A percentile compares a stretch with the other conserved stretches of the same genome.
Evolutionary conservation across 2,888 invertebrate genomes (phyloP).

Genomic region (Himalopsyche tibetana): DNA sequence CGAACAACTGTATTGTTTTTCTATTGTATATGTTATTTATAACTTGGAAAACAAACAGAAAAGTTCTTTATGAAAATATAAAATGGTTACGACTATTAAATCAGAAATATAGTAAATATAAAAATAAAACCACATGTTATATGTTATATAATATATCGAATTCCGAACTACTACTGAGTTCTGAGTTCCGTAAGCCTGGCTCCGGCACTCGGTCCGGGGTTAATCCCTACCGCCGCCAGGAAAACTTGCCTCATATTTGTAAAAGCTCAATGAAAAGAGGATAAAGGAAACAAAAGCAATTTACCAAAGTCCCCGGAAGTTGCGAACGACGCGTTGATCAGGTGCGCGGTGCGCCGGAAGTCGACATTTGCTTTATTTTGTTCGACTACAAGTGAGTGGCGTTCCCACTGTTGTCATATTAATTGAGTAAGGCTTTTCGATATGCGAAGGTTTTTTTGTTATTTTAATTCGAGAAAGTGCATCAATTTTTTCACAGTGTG

Average conservation of each 20-base stretch:
- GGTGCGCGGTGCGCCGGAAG: constrained; percentile 7
- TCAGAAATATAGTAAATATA: not conserved
- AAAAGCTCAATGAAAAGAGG: constrained; percentile 62
- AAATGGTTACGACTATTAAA: not conserved
- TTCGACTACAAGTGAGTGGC: not conserved
- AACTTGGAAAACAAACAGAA: too few species aligned
- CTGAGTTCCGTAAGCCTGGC: constrained; percentile 4
- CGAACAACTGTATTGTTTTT: not conserved
- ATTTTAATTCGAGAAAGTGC: too few species aligned
- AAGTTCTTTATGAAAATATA: too few species aligned
- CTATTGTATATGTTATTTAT: too few species aligned
- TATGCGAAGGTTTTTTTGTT: too few species aligned
- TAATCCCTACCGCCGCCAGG: constrained; percentile 49
- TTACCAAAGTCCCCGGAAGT: constrained; percentile 52
- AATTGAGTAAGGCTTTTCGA: not conserved
- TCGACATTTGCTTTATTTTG: constrained; percentile 5
- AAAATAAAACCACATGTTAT: not conserved
- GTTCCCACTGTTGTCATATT: not conserved
- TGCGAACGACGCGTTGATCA: constrained; percentile 37
- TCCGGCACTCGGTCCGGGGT: constrained; percentile 51
- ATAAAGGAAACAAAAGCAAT: constrained; percentile 64
- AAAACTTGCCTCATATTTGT: constrained; percentile 62
- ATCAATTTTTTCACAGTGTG: too few species aligned
- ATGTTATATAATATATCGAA: not conserved
- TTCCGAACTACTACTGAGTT: not conserved